Conservation (phyloP, 2,888 invertebrate genomes). For the Melanargia galathea region DNA sequence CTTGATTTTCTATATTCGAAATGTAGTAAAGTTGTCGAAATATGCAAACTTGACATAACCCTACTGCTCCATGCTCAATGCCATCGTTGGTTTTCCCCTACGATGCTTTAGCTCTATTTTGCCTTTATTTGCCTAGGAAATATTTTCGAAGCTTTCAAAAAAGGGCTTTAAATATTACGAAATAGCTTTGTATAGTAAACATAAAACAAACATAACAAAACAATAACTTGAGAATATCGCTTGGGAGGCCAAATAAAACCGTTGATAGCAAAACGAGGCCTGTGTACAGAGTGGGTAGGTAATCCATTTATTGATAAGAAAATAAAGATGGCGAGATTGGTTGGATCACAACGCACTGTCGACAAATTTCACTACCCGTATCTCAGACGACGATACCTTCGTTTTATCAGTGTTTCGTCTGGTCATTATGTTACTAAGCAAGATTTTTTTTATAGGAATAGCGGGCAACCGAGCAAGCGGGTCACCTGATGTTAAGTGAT, state of each 20-base stretch:
- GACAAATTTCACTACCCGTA: not conserved
- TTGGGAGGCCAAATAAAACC: slow-evolving; percentile 32
- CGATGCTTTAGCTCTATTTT: no score
- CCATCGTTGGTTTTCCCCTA: no score
- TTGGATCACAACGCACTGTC: slow-evolving; percentile 54
- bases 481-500: no score
- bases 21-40: no score
- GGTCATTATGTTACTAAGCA: no score
- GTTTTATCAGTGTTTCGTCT: no score
- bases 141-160: not conserved
- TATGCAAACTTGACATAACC: no score
- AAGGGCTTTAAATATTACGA: slow-evolving; percentile 41
- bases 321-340: slow-evolving; percentile 78
- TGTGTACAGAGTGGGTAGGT: slow-evolving; percentile 56
- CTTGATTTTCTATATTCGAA: no score
- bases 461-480: no score
- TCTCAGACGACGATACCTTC: not conserved
- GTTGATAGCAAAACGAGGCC: slow-evolving; percentile 64
- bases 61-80: no score
- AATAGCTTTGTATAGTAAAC: not conserved
- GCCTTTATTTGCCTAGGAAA: not conserved
- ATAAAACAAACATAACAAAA: slow-evolving; percentile 5
- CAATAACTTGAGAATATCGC: not conserved
- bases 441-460: no score
- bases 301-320: slow-evolving; percentile 77